Evolutionary conservation across 1,140 invertebrate species (phyloP), one percentile per base, ranked within the genome.

Genomic region (Zaprionus kolodkinae): DNA sequence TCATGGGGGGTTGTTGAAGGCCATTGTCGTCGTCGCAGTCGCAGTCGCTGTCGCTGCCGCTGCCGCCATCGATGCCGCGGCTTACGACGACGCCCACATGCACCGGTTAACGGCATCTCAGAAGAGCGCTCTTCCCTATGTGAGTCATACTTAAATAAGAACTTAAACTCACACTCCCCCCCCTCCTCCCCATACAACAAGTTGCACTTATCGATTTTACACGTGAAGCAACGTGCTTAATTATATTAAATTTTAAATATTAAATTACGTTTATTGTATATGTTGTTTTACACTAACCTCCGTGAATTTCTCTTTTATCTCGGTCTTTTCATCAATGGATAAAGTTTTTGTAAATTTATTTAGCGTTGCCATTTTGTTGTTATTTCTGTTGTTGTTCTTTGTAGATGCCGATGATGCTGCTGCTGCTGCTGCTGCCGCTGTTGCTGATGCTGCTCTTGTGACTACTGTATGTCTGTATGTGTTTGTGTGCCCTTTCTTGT

Each of bases 291-390:
- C 36, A 88, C 91, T 92, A 71, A 92, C 91, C 81, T 92, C 91
- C 79, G 78, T 90, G 52, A 92, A 92, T 91, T 92, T 92, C 83
- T 92, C 91, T 78, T 91, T 91, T 77, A 92, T 92, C 80, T 92
- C 91, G 45, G 91, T 77, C 69, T 92, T 92, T 80, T 92, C 91
- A 78, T 92, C 91, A 76, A 84, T 91, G 70, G 91, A 92, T 66
- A 92, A 75, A 60, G 78, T 91, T 92, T 92, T 92, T 69, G 91
- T 91, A 70, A 92, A 92, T 87, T 92, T 92, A 59, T 92, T 92
- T 62, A 91, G 76, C 77, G 84, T 70, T 82, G 91, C 82, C 91
- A 92, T 92, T 79, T 91, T 80, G 48, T 48, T 82, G 21, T 70
- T 69, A 45, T 71, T 75, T 30, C 73, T 81, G 7, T 76, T 81